Conservation (phyloP, 2,888 invertebrate species). For the Dicranocentrus wangi region DNA sequence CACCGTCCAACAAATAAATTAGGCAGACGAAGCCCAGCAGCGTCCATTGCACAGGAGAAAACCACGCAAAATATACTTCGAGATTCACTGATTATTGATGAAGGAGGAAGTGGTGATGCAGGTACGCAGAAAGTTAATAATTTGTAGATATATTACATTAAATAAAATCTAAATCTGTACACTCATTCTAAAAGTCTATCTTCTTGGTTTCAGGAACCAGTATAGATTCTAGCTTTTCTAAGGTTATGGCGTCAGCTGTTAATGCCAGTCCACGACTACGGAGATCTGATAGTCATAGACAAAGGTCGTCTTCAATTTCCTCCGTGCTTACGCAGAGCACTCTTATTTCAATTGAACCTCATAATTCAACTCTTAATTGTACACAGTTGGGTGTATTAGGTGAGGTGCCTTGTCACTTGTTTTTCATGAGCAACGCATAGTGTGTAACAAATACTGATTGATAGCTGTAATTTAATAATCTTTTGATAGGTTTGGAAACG, state of each 20-base stretch:
- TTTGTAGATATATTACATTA: no score
- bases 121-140: conserved; percentile 27
- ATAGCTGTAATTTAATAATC: no score
- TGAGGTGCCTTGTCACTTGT: conserved; percentile 32
- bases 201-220: conserved; percentile 53
- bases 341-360: conserved; percentile 64
- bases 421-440: no score
- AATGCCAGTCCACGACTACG: conserved; percentile 46
- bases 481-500: conserved; percentile 96
- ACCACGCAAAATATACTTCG: conserved; percentile 49
- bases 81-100: conserved; percentile 47
- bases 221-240: conserved; percentile 36
- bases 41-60: conserved; percentile 51
- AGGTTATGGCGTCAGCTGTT: conserved; percentile 6
- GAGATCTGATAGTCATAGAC: conserved; percentile 43
- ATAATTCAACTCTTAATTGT: conserved; percentile 58
- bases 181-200: no score
- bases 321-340: conserved; percentile 69
- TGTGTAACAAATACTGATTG: no score
- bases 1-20: conserved; percentile 41
- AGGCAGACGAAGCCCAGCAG: conserved; percentile 43
- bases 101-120: conserved; percentile 24
- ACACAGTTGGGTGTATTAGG: conserved; percentile 70
- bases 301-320: conserved; percentile 61
- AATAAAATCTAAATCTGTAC: no score